A percentile compares a stretch with the other conserved stretches of the same genome.
These are phyloP conservation scores for Drosophila nannoptera DNA, from an alignment of 1,140 invertebrate species.

Conservation along the genomic window DNA sequence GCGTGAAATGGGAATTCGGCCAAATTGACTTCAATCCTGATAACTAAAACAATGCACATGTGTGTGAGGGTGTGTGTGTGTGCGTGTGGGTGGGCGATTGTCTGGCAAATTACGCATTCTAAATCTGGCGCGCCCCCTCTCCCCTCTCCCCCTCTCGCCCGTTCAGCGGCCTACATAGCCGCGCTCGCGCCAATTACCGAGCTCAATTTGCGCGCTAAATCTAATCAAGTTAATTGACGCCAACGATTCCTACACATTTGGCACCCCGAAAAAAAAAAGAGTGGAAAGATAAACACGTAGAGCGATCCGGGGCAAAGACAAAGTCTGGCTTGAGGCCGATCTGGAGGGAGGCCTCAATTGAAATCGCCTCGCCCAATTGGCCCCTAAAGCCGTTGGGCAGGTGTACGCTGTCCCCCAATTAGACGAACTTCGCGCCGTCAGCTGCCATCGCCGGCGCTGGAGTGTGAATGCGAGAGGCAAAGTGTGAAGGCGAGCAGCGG, in stretches of 20 bases:
- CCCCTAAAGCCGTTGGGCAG: constrained; percentile 14
- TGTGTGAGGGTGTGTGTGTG: not conserved
- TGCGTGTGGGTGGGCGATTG: not conserved
- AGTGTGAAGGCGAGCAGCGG: no score
- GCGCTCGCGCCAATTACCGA: constrained; percentile 30
- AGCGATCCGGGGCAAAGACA: constrained; percentile 10
- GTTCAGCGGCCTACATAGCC: constrained; percentile 33
- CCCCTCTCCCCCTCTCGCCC: not conserved
- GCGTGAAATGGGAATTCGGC: constrained; percentile 3
- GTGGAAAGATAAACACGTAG: not conserved
- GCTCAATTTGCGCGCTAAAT: constrained; percentile 68
- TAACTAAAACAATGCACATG: constrained; percentile 7
- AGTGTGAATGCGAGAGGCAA: not conserved
- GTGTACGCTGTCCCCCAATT: constrained; percentile 12
- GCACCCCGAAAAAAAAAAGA: constrained; percentile 20
- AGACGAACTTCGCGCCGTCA: constrained; percentile 29
- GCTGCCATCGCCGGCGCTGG: not conserved
- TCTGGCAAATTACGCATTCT: constrained; percentile 39
- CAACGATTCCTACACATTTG: constrained; percentile 34
- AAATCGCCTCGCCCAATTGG: constrained; percentile 22
- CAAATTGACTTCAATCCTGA: constrained; percentile 30
- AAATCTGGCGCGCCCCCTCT: constrained; percentile 22
- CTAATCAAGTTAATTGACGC: constrained; percentile 75
- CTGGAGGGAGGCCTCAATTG: constrained; percentile 12
- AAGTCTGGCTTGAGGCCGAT: constrained; percentile 7